These are phyloP conservation scores for Leguminivora glycinivorella DNA, from an alignment of 1,140 invertebrate species.

Conservation along the genomic window DNA sequence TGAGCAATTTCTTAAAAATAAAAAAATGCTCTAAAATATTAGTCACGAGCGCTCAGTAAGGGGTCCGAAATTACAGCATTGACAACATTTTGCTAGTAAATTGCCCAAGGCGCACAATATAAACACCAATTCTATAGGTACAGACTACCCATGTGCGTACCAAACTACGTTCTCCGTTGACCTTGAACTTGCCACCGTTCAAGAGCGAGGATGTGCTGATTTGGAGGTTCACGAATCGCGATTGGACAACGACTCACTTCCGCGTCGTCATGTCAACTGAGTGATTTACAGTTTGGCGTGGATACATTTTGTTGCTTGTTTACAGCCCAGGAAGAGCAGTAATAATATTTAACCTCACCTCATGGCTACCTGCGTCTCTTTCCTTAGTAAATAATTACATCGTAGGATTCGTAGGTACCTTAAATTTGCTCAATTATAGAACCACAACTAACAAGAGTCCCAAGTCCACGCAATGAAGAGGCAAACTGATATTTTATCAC, in stretches of 20 bases:
- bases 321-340: background rate
- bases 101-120: background rate
- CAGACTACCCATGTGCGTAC: background rate
- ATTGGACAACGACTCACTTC: constrained; percentile 12
- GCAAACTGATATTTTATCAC: too few species aligned
- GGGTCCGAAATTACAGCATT: too few species aligned
- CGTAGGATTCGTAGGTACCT: too few species aligned
- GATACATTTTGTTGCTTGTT: background rate
- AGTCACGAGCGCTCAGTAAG: too few species aligned
- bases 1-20: too few species aligned
- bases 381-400: too few species aligned
- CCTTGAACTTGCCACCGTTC: constrained; percentile 1
- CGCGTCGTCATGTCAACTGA: background rate
- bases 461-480: too few species aligned
- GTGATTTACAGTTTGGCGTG: background rate
- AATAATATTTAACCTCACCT: too few species aligned
- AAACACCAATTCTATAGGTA: background rate
- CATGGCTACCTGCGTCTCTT: too few species aligned
- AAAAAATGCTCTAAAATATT: too few species aligned
- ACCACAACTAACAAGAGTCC: too few species aligned
- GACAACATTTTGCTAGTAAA: background rate
- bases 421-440: too few species aligned
- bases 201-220: constrained; percentile 11
- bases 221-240: constrained; percentile 1
- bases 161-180: background rate